phyloP scores from a whole-genome alignment of 2,113 vertebrate species.

The Ginglymostoma cirratum region DNA sequence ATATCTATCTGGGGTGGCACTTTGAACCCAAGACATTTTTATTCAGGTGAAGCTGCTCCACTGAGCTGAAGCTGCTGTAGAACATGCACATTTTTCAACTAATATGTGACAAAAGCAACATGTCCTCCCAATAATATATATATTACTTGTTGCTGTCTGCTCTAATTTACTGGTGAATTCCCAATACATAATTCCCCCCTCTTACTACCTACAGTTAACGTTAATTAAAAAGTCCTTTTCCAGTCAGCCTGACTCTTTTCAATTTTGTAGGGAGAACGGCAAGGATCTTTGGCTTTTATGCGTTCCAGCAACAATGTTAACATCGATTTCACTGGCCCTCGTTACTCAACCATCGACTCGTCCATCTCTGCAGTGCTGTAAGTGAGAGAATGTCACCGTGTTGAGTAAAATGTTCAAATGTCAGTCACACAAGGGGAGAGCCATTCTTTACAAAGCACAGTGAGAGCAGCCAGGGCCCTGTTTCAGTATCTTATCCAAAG shows the following conservation, averaged over 20 bases:
- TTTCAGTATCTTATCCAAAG: neutral
- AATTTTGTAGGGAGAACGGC: constrained; percentile 71
- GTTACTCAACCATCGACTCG: constrained; percentile 56
- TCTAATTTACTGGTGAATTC: neutral
- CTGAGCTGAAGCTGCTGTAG: neutral
- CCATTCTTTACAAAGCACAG: neutral
- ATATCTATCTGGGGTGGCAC: neutral
- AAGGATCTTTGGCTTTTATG: constrained; percentile 85
- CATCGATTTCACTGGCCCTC: constrained; percentile 76
- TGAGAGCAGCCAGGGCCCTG: neutral
- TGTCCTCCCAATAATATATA: neutral
- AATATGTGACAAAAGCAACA: neutral
- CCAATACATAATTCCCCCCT: neutral
- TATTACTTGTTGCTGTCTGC: neutral
- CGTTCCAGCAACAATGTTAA: constrained; percentile 71
- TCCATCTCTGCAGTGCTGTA: constrained; percentile 72
- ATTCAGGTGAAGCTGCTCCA: neutral
- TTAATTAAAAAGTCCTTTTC: neutral
- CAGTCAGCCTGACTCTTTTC: neutral
- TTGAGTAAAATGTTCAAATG: neutral
- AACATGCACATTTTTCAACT: neutral
- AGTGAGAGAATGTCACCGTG: constrained; percentile 38
- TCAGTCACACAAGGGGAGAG: neutral
- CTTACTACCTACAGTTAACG: neutral
- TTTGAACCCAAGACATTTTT: neutral